A percentile compares a stretch with the other conserved stretches of the same genome.
These are phyloP conservation scores for Tinamus guttatus DNA, from an alignment of 2,113 vertebrate species.

Conservation along the genomic window DNA sequence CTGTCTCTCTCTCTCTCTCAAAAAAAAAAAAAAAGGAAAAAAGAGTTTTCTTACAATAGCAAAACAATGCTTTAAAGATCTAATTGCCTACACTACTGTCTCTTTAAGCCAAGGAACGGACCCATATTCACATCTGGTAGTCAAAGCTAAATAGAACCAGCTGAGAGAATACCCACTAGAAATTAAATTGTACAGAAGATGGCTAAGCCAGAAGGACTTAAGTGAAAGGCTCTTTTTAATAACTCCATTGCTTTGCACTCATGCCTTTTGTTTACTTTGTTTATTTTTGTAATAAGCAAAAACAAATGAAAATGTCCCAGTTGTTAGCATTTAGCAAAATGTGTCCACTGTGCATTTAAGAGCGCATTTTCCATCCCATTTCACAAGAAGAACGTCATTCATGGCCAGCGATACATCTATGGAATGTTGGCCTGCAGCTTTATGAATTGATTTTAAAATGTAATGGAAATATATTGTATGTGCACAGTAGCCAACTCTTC, in stretches of 20 bases:
- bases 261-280: conserved; percentile 72
- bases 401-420: conserved; percentile 37
- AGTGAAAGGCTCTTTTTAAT: conserved; percentile 67
- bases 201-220: conserved; percentile 59
- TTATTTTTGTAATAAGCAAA: conserved; percentile 68
- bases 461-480: conserved; percentile 58
- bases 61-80: conserved; percentile 47
- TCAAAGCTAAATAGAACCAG: conserved; percentile 65
- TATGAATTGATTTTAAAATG: conserved; percentile 65
- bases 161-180: conserved; percentile 66
- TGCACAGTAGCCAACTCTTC: conserved; percentile 70
- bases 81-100: conserved; percentile 44
- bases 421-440: conserved; percentile 68
- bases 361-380: conserved; percentile 54
- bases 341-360: conserved; percentile 53
- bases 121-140: conserved; percentile 60
- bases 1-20: no score
- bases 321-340: conserved; percentile 59
- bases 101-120: conserved; percentile 59
- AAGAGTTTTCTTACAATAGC: not conserved
- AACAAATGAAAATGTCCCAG: conserved; percentile 59
- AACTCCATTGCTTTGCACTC: conserved; percentile 47
- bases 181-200: conserved; percentile 61
- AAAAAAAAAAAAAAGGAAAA: not conserved
- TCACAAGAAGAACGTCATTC: conserved; percentile 58